These are phyloP conservation scores for Chloropsis cyanopogon DNA, from an alignment of 2,113 vertebrate genomes.

Conservation along the genomic window DNA sequence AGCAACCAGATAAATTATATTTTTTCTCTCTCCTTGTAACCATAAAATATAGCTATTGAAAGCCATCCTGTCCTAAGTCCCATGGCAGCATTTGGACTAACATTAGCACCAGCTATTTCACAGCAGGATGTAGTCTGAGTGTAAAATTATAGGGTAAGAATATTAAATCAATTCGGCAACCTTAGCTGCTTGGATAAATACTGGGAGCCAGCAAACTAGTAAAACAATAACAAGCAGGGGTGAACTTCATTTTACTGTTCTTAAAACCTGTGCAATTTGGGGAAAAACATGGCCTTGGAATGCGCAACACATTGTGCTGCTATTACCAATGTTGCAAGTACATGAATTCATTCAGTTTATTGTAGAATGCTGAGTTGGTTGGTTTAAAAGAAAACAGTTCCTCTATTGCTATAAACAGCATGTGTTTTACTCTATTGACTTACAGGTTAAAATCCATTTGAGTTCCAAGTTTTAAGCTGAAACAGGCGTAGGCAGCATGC, in stretches of 20 bases:
- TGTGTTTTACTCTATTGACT: neutral
- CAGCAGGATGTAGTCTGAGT: slow-evolving; percentile 37
- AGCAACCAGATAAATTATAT: slow-evolving; percentile 54
- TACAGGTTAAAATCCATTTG: neutral
- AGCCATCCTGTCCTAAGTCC: slow-evolving; percentile 13
- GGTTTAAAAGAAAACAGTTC: neutral
- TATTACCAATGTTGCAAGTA: neutral
- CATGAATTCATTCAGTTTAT: neutral
- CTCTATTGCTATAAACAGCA: neutral
- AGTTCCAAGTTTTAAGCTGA: neutral
- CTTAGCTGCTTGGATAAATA: slow-evolving; percentile 13
- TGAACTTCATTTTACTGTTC: neutral
- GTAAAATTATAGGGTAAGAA: slow-evolving; percentile 40
- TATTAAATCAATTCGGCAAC: slow-evolving; percentile 42
- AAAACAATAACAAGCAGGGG: neutral
- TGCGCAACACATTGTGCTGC: neutral
- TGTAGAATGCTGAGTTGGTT: neutral
- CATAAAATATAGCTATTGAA: slow-evolving; percentile 52
- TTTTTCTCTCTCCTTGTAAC: slow-evolving; percentile 48
- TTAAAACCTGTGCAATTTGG: neutral
- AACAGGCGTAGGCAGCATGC: neutral
- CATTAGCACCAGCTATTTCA: slow-evolving; percentile 45
- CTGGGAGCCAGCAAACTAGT: neutral
- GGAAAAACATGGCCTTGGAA: neutral
- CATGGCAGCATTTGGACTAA: slow-evolving; percentile 30